Conservation (phyloP, 2,888 invertebrate genomes). For the Blomia tropicalis region DNA sequence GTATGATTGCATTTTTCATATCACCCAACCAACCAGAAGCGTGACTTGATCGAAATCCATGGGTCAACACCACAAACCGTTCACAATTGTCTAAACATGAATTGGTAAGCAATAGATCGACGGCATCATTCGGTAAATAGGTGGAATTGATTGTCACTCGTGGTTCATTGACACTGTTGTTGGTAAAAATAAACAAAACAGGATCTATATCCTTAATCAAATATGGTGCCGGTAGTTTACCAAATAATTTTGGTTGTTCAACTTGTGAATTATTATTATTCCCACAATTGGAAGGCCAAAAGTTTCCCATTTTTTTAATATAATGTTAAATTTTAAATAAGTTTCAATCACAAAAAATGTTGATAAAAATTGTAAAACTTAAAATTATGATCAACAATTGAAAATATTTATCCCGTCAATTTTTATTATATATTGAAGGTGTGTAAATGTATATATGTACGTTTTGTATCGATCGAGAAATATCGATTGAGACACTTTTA, state of each 20-base stretch:
- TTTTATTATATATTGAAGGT: too few relatives aligned
- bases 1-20: slow-evolving; percentile 9
- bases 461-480: too few relatives aligned
- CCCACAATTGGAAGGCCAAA: not conserved
- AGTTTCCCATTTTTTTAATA: slow-evolving; percentile 11
- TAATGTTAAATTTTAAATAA: too few relatives aligned
- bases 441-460: too few relatives aligned
- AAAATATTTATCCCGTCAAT: too few relatives aligned
- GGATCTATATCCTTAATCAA: not conserved
- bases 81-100: not conserved
- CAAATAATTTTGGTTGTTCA: slow-evolving; percentile 7
- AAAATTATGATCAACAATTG: too few relatives aligned
- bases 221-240: slow-evolving; percentile 3
- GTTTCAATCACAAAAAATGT: too few relatives aligned
- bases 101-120: not conserved
- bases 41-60: slow-evolving; percentile 17
- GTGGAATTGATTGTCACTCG: not conserved
- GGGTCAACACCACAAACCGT: slow-evolving; percentile 11
- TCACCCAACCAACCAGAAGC: slow-evolving; percentile 18
- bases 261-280: not conserved
- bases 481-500: too few relatives aligned
- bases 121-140: not conserved
- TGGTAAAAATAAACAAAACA: not conserved
- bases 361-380: too few relatives aligned
- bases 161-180: not conserved